Conservation (phyloP, 2,888 invertebrate species). For the Ennomos fuscantarius region DNA sequence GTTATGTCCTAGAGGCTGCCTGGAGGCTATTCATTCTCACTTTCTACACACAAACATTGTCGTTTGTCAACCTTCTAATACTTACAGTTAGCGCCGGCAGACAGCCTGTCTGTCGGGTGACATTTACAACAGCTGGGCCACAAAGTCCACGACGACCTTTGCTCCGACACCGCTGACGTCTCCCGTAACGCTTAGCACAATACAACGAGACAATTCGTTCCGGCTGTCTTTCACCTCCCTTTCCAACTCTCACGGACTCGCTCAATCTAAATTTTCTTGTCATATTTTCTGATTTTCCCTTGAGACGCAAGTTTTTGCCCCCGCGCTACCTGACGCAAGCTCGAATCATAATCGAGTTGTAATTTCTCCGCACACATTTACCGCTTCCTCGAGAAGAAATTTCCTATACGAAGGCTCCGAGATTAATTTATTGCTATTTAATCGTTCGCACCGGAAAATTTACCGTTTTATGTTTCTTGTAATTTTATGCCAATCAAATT, state of each 20-base stretch:
- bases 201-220: constrained; percentile 66
- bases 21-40: constrained; percentile 56
- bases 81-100: constrained; percentile 49
- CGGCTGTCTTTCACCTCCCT: constrained; percentile 69
- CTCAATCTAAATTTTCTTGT: constrained; percentile 78
- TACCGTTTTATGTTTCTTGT: constrained; percentile 57
- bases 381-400: constrained; percentile 52
- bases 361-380: constrained; percentile 60
- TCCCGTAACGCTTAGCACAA: constrained; percentile 56
- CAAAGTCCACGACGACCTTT: constrained; percentile 53
- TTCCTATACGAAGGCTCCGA: constrained; percentile 48
- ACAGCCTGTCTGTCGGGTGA: constrained; percentile 49
- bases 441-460: constrained; percentile 60
- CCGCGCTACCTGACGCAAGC: constrained; percentile 41
- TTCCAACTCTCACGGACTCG: constrained; percentile 64
- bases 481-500: constrained; percentile 60
- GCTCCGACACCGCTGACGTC: constrained; percentile 51
- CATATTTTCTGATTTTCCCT: constrained; percentile 73
- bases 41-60: constrained; percentile 57
- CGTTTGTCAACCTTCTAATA: constrained; percentile 44
- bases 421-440: constrained; percentile 68
- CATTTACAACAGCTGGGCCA: constrained; percentile 41
- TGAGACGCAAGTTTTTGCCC: constrained; percentile 55
- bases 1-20: constrained; percentile 37
- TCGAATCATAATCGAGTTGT: constrained; percentile 60